A percentile compares a stretch with the other conserved stretches of the same genome.
Conservation (phyloP, 2,888 invertebrate species). For the Diplazon laetatorius region DNA sequence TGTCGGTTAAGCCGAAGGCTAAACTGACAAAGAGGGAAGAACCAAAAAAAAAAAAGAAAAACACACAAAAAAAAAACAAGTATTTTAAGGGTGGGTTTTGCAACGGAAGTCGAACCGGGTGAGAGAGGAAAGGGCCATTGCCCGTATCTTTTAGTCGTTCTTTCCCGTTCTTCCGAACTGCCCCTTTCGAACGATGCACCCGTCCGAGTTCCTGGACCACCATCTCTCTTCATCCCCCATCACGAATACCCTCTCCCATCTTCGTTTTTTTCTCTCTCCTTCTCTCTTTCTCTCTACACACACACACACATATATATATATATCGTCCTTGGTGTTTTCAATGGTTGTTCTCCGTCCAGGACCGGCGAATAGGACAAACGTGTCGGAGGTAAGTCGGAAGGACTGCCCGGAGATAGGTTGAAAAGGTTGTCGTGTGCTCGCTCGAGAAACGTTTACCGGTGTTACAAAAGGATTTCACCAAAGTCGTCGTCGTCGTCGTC, state of each 20-base stretch:
- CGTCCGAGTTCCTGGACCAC: not conserved
- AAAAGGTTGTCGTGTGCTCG: slow-evolving; percentile 35
- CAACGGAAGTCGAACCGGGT: slow-evolving; percentile 42
- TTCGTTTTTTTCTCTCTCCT: not conserved
- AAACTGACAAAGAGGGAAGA: slow-evolving; percentile 19
- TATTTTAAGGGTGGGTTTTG: slow-evolving; percentile 24
- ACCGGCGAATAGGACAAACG: slow-evolving; percentile 29
- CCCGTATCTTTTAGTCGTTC: slow-evolving; percentile 27
- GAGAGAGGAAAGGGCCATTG: slow-evolving; percentile 26
- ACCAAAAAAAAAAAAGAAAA: not conserved
- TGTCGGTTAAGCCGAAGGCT: slow-evolving; percentile 26
- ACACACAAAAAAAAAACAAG: no score
- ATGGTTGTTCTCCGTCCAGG: slow-evolving; percentile 12
- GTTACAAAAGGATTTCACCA: slow-evolving; percentile 38
- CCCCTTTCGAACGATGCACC: not conserved
- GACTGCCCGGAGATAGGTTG: slow-evolving; percentile 31
- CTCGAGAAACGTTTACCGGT: slow-evolving; percentile 50
- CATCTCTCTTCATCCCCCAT: no score
- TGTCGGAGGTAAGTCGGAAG: slow-evolving; percentile 30
- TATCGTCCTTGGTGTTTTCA: slow-evolving; percentile 29
- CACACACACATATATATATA: no score
- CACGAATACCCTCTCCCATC: no score
- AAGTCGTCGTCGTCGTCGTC: slow-evolving; percentile 18
- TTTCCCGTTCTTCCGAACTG: slow-evolving; percentile 23
- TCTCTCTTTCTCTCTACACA: not conserved